Evolutionary conservation across 1,140 invertebrate genomes (phyloP), one percentile per base, ranked within the genome.

Genomic region (Drosophila neocordata): DNA sequence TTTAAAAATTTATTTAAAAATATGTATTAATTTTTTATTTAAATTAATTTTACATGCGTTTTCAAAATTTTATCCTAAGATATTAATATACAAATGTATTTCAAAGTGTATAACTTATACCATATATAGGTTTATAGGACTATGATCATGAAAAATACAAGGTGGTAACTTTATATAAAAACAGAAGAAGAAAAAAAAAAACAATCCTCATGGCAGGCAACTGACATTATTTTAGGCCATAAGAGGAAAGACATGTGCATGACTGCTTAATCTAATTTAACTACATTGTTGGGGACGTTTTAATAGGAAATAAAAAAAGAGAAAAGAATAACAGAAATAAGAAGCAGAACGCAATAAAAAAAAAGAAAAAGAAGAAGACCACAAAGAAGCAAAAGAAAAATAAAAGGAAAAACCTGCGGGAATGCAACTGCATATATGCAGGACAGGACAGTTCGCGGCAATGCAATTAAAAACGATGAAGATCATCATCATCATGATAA

Each of bases 221-320:
- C 53, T 66, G 59, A 31, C 65, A 37, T 53, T 18, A 6, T 38
- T 37, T 20, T 1, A 13, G 20, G 20, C 13, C 20, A 52, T 13
- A 53, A 22, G 34, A 55, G 22, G 65, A 58, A 62, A 75, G 81
- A 85, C 81, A 85, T 85, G 81, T 85, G 81, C 82, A 75, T 87
- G 81, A 85, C 78, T 87, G 65, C 82, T 85, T 85, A 85, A 85
- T 85, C 81, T 85, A 85, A 85, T 85, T 85, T 85, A 74, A 65
- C 76, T 69, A 61, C 71, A 72, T 52, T 69, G 59, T 20, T 58
- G 76, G 69, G 72, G 68, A 64, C 61, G 52, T 78, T 83, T 82
- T 78, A 78, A 74, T 82, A 78, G 64, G 66, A 83, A 77, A 69
- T 71, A 48, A 63, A 37, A 34, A 63, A 51, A 35, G 38, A 52